Evolutionary conservation across 2,113 vertebrate genomes (phyloP), one percentile per base, ranked within the genome.

Genomic region (Centropristis striata): DNA sequence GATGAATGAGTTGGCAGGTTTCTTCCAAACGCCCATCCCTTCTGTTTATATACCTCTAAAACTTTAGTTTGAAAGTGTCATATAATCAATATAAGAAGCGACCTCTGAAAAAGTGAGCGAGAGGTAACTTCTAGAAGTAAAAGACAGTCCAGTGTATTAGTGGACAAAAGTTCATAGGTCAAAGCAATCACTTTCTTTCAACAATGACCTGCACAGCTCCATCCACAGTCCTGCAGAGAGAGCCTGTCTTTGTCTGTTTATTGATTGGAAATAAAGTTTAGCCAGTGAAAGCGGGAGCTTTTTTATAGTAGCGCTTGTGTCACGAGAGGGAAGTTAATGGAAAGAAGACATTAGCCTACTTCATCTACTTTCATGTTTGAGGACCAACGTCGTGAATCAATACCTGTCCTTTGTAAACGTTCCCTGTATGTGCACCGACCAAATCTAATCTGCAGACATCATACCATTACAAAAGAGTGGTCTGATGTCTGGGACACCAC

Each of bases 391-490:
- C 70, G 32, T 46, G n/a, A 84, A 87, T 87, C 86, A 81, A 75
- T 88, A 81, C 63, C 21, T 75, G 49, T 42, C 72, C 14, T 84
- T 79, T 71, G 66, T 77, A 75, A 83, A 83, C 53, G 80, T 77
- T 61, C 42, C 67, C 46, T 36, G 59, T 32, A 63, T 79, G 55
- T 57, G n/a, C 13, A 15, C 8, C 4, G 28, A 49, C 46, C 50
- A 85, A 89, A 87, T 90, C 78, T 65, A 83, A 90, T 88, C 63
- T 70, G 8, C 41, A 25, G 63, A 41, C 63, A 74, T 78, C 80
- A 74, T 79, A 61, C 82, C 65, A 74, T 75, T 80, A 86, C 85
- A 86, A 84, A 87, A 80, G 72, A 86, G 66, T 73, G 60, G 75
- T 50, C 67, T 80, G 71, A 82, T 75, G 71, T 82, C 81, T 41